These are phyloP conservation scores for Deroplatys truncata DNA, from an alignment of 2,888 invertebrate species.

Conservation along the genomic window DNA sequence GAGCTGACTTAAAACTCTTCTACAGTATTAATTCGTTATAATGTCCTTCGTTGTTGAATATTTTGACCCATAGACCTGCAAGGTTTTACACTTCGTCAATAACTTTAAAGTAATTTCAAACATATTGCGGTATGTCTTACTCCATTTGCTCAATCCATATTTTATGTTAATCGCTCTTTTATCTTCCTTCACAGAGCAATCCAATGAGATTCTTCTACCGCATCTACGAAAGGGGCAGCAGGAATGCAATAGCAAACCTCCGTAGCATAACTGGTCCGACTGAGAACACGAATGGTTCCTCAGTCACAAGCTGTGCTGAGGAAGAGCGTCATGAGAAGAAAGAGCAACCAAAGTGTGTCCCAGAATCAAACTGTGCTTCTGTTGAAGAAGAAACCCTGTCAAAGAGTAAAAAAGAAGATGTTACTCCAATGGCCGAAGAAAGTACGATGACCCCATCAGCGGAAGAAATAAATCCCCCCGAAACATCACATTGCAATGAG, in stretches of 20 bases:
- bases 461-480: neutral
- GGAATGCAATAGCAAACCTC: neutral
- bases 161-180: no score
- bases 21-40: no score
- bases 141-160: no score
- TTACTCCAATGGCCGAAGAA: neutral
- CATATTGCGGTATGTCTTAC: no score
- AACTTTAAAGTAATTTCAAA: no score
- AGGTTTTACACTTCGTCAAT: no score
- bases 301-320: neutral
- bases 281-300: neutral
- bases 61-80: no score
- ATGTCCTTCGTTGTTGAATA: no score
- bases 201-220: slow-evolving; percentile 75
- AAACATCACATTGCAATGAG: neutral
- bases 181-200: slow-evolving; percentile 54
- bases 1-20: no score
- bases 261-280: neutral
- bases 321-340: neutral
- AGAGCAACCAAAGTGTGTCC: neutral
- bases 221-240: slow-evolving; percentile 41
- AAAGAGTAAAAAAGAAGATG: neutral
- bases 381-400: neutral
- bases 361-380: neutral
- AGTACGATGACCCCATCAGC: neutral